These are phyloP conservation scores for Premnoplex brunnescens DNA, from an alignment of 2,797 vertebrate genomes.

Conservation along the genomic window DNA sequence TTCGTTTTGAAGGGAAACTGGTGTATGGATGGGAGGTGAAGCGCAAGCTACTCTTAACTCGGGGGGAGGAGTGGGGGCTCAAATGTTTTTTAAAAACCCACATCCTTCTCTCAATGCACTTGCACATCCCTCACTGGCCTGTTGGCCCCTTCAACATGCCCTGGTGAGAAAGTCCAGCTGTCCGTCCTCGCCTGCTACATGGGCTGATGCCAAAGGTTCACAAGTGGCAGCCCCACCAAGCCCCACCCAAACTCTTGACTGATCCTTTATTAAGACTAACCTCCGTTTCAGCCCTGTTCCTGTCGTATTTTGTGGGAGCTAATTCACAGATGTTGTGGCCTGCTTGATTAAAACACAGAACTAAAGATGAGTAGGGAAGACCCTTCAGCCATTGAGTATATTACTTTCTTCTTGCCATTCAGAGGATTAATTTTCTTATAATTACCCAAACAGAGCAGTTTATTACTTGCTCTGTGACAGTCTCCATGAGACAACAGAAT, in stretches of 20 bases:
- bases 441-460: neutral
- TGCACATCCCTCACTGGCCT: neutral
- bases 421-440: neutral
- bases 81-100: neutral
- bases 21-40: constrained; percentile 18
- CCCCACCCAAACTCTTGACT: neutral
- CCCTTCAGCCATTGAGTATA: neutral
- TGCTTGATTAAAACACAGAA: neutral
- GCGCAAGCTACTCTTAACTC: neutral
- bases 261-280: neutral
- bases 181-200: neutral
- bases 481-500: neutral
- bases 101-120: neutral
- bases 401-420: neutral
- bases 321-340: neutral
- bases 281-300: neutral
- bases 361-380: neutral
- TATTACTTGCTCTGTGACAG: neutral
- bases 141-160: neutral
- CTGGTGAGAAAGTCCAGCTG: neutral
- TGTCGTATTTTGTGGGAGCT: neutral
- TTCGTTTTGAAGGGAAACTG: constrained; percentile 11
- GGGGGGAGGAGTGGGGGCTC: rapidly evolving
- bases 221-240: neutral
- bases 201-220: neutral